These are phyloP conservation scores for Hydrochoerus hydrochaeris DNA, from an alignment of 2,113 vertebrate genomes.

Conservation along the genomic window DNA sequence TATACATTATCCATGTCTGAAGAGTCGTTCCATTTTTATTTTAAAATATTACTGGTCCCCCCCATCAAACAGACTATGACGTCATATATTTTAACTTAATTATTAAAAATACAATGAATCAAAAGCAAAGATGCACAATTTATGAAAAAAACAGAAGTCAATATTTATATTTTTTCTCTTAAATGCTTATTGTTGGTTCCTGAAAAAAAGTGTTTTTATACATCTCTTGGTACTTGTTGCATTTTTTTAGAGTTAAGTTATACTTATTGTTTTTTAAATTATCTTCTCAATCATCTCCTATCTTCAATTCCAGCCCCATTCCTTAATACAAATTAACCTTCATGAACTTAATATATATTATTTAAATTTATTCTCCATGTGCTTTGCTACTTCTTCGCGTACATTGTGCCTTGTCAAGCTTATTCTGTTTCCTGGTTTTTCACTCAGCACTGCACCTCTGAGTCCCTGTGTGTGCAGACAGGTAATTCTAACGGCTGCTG, in stretches of 20 bases:
- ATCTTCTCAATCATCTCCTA: background rate
- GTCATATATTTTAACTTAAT: background rate
- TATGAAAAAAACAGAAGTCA: background rate
- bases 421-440: background rate
- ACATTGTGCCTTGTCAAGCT: background rate
- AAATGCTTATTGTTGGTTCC: background rate
- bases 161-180: background rate
- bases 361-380: background rate
- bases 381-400: background rate
- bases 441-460: too few relatives aligned
- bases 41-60: background rate
- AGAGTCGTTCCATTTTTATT: background rate
- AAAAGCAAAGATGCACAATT: background rate
- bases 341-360: background rate
- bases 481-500: background rate
- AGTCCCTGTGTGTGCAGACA: background rate
- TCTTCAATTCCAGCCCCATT: background rate
- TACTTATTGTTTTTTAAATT: background rate
- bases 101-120: background rate
- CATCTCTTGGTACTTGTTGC: background rate
- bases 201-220: background rate
- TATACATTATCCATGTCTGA: background rate
- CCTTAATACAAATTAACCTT: background rate
- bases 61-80: background rate
- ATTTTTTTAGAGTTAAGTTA: background rate